Percentiles rank a stretch among this genome's conserved stretches.
These are phyloP conservation scores for Agapostemon virescens DNA, from an alignment of 2,888 invertebrate species.

Conservation along the genomic window DNA sequence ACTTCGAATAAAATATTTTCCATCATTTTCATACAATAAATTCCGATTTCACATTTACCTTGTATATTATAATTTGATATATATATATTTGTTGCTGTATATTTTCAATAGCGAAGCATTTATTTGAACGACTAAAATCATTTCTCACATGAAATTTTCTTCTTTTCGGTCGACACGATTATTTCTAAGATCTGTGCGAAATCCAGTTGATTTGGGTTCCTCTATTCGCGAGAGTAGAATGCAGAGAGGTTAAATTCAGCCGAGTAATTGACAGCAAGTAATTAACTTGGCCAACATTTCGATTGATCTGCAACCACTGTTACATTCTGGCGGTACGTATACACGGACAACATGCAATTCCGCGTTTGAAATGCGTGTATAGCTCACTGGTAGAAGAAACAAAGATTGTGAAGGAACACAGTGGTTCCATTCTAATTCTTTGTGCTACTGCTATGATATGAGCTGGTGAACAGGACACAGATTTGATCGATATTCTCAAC, in stretches of 20 bases:
- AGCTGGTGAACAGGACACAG: not conserved
- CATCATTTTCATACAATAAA: no score
- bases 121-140: not conserved
- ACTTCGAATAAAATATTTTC: no score
- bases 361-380: not conserved
- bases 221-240: slow-evolving; percentile 44
- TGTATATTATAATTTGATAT: no score
- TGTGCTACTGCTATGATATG: not conserved
- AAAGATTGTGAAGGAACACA: not conserved
- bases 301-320: slow-evolving; percentile 43
- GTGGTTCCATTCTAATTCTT: not conserved
- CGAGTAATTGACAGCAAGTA: slow-evolving; percentile 59
- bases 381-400: slow-evolving; percentile 30
- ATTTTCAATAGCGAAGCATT: not conserved
- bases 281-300: slow-evolving; percentile 56
- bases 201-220: slow-evolving; percentile 42
- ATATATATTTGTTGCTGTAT: no score
- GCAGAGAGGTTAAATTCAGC: slow-evolving; percentile 36
- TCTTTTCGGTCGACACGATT: not conserved
- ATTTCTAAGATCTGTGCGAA: slow-evolving; percentile 34
- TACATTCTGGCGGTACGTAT: slow-evolving; percentile 26
- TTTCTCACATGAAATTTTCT: not conserved
- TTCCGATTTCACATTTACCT: no score
- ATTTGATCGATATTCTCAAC: not conserved
- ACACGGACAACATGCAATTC: slow-evolving; percentile 12